phyloP scores from a whole-genome alignment of 2,797 vertebrate species.

The Bradypus variegatus region DNA sequence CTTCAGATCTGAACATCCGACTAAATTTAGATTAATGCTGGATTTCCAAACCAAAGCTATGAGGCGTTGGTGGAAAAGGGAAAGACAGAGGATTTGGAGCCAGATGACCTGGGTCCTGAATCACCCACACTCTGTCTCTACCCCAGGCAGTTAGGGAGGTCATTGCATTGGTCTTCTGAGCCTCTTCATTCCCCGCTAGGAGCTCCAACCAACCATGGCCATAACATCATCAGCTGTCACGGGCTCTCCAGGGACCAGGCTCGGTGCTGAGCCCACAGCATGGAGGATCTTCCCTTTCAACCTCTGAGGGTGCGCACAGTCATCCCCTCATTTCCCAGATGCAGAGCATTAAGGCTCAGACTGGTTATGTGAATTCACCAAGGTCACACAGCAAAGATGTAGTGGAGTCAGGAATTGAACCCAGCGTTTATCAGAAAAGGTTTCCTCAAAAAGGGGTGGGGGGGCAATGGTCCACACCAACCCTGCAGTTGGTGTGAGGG shows the following conservation, averaged over 20 bases:
- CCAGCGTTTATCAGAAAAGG: background rate
- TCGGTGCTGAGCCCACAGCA: fast-evolving
- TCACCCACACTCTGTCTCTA: background rate
- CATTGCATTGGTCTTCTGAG: background rate
- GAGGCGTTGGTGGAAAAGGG: background rate
- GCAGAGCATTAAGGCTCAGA: background rate
- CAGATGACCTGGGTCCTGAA: background rate
- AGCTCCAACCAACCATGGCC: background rate
- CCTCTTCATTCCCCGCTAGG: background rate
- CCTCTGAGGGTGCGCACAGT: background rate
- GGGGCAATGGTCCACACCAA: background rate
- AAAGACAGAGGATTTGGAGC: background rate
- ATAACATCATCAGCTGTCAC: fast-evolving
- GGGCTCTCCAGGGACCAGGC: background rate
- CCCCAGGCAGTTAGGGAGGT: background rate
- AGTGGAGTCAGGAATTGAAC: background rate
- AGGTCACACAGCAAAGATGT: background rate
- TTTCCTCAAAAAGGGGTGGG: too few relatives aligned
- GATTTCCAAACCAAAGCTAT: background rate
- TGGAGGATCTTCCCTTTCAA: background rate
- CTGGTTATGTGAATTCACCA: background rate
- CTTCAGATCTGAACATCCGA: background rate
- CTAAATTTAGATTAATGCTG: background rate
- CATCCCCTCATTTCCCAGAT: background rate
- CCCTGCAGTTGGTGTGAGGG: background rate